A percentile compares a stretch with the other conserved stretches of the same genome.
Conservation (phyloP, 2,888 invertebrate genomes). For the Agonum fuliginosum region DNA sequence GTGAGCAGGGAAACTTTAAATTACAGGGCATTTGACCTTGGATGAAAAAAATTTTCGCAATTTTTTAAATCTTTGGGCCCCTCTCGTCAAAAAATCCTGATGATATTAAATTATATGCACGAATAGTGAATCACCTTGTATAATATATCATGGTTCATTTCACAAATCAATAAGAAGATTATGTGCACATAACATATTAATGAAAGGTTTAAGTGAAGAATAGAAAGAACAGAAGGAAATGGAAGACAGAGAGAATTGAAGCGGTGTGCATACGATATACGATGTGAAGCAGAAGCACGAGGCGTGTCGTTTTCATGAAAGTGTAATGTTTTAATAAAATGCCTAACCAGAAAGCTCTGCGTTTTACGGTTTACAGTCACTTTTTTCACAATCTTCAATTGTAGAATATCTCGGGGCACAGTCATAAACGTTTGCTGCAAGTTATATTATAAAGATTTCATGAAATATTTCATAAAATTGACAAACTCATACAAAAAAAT, state of each 20-base stretch:
- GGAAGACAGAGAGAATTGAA: not conserved
- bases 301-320: constrained; percentile 49
- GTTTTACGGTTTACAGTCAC: constrained; percentile 9
- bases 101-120: too few species aligned
- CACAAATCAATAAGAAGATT: not conserved
- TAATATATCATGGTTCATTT: not conserved
- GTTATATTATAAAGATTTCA: too few species aligned
- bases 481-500: too few species aligned
- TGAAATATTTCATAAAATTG: too few species aligned
- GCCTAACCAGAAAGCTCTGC: constrained; percentile 46
- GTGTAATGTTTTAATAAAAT: constrained; percentile 58
- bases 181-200: not conserved
- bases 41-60: too few species aligned
- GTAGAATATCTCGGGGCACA: too few species aligned
- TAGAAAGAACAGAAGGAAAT: not conserved
- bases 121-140: not conserved
- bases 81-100: too few species aligned
- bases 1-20: too few species aligned
- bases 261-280: constrained; percentile 9
- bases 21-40: too few species aligned
- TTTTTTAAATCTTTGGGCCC: too few species aligned
- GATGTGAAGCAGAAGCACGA: not conserved
- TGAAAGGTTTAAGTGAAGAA: not conserved
- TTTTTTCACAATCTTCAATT: not conserved
- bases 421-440: too few species aligned